Percentiles rank a stretch among this genome's conserved stretches.
phyloP scores from a whole-genome alignment of 2,113 vertebrate species.

The Forbesichthys papilliferus region DNA sequence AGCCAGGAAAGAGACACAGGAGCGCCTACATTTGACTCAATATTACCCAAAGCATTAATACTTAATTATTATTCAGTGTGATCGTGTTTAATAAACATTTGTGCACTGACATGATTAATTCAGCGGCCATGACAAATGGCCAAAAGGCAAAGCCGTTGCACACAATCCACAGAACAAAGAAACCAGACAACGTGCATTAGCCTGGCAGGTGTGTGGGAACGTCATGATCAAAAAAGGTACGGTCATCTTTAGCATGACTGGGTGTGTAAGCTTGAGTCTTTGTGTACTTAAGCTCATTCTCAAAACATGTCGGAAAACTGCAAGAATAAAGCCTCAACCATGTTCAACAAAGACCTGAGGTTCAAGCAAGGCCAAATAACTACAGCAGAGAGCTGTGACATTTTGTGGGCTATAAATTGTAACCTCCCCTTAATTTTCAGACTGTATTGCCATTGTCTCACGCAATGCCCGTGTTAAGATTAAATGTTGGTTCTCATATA shows the following conservation, averaged over 20 bases:
- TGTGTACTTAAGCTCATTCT: neutral
- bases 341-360: neutral
- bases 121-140: neutral
- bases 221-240: neutral
- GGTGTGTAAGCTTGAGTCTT: constrained; percentile 28
- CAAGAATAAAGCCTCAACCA: neutral
- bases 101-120: neutral
- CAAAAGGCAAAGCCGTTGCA: constrained; percentile 8
- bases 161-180: constrained; percentile 14
- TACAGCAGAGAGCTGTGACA: neutral
- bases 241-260: constrained; percentile 18
- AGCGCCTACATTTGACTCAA: neutral
- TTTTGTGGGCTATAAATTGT: neutral
- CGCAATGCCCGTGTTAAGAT: no score
- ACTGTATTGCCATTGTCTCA: no score
- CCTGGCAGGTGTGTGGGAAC: constrained; percentile 41
- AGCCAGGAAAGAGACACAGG: neutral
- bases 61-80: neutral
- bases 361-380: neutral
- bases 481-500: neutral
- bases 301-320: neutral
- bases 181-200: neutral
- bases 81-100: neutral
- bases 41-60: neutral
- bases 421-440: neutral